Percentiles rank a stretch among this genome's conserved stretches.
Conservation (phyloP, 1,140 invertebrate genomes). For the Homarus americanus region DNA sequence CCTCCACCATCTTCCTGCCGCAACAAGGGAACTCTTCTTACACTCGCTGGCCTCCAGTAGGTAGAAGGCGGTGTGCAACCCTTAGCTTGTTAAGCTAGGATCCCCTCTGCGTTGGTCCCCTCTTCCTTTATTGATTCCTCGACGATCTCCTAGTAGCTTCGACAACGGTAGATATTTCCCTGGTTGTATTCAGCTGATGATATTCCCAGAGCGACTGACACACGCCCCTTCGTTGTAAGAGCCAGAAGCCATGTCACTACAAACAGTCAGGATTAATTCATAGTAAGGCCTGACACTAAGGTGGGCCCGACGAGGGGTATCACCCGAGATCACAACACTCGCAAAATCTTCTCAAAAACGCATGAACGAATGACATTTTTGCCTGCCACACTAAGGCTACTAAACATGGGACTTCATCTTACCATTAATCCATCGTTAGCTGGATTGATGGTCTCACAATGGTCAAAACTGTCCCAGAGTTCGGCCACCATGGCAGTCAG, state of each 20-base stretch:
- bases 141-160: conserved; percentile 1
- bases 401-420: conserved; percentile 49
- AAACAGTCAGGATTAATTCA: background rate
- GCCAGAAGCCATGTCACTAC: background rate
- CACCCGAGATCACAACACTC: conserved; percentile 19
- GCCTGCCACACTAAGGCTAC: conserved; percentile 51
- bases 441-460: conserved; percentile 70
- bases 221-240: background rate
- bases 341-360: background rate
- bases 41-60: background rate
- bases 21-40: no score
- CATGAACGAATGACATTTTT: background rate
- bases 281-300: background rate
- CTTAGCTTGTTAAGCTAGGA: background rate
- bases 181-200: background rate
- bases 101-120: background rate
- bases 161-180: background rate
- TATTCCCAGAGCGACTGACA: background rate
- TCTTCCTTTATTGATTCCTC: conserved; percentile 55
- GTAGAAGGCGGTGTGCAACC: background rate
- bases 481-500: conserved; percentile 69
- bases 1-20: background rate
- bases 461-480: conserved; percentile 64
- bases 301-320: background rate
- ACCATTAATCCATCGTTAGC: conserved; percentile 71